Base-by-base conservation (phyloP, 2,113 vertebrate species). In the Cebidichthys violaceus region DNA sequence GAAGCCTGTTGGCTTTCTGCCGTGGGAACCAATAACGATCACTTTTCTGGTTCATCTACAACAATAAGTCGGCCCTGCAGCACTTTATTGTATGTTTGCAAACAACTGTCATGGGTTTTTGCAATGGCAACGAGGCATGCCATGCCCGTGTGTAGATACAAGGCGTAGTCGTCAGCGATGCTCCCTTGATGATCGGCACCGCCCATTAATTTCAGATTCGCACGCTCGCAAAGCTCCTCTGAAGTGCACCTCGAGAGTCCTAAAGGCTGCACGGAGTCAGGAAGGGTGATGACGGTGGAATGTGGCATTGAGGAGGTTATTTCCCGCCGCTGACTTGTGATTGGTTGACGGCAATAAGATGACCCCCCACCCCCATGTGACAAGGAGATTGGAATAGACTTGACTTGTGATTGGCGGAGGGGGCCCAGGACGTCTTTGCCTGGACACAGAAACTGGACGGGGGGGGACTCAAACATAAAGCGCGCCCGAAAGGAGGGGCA, bases 341-440 rank as follows among this genome's bases (percentile, higher is more conserved):
- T 90, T 88, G 89, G 90, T 52, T 84, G 64, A 87, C 72, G 60
- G 54, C 66, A 66, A 78, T 83, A 59, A 85, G 10, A 81, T 72
- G 80, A 68, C 74, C 54, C 74, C 37, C 18, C 45, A 18, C 6
- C 33, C 31, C 33, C 82, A 90, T 70, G 77, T 88, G 86, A 91
- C 88, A 41, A 4, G 77, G 82, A n/a, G 81, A 91, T 86, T 88
- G 82, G 57, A 66, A 24, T 33, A 57, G 52, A 81, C 73, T 77
- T 82, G 85, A 91, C 66, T 88, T 90, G 85, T 89, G 88, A 90
- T 89, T 90, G 84, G 89, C 54, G 29, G 77, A 52, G 47, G 55
- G 4, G 52, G 39, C 20, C 45, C 0, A 1, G 9, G 24, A 35
- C 20, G 55, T 79, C 79, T 33, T 33, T 78, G 76, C 78, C 73